Conservation (phyloP, 2,888 invertebrate genomes). For the Phaedon cochleariae region DNA sequence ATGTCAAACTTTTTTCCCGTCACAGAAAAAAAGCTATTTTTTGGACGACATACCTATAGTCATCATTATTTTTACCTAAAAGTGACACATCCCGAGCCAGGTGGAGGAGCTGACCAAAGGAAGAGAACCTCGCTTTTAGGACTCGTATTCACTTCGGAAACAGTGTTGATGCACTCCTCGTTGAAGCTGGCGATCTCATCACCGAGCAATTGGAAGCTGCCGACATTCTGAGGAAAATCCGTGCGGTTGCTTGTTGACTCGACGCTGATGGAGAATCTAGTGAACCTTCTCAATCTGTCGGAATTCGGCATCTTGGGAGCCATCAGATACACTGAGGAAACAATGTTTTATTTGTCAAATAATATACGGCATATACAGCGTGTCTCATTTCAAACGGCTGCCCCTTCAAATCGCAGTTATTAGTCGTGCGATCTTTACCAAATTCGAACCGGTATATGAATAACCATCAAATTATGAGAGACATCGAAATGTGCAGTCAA, state of each 20-base stretch:
- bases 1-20: too few relatives aligned
- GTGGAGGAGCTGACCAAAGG: conserved; percentile 89
- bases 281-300: conserved; percentile 74
- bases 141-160: conserved; percentile 80
- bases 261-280: conserved; percentile 79
- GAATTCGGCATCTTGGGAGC: conserved; percentile 62
- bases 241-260: conserved; percentile 68
- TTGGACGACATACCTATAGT: neutral
- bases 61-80: conserved; percentile 71
- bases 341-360: too few relatives aligned
- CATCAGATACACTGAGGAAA: conserved; percentile 53
- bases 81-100: conserved; percentile 86
- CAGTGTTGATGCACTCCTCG: conserved; percentile 84
- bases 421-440: too few relatives aligned
- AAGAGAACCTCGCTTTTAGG: conserved; percentile 86
- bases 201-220: conserved; percentile 76
- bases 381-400: too few relatives aligned
- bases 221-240: conserved; percentile 68
- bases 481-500: too few relatives aligned
- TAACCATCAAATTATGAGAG: too few relatives aligned
- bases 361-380: neutral
- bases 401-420: too few relatives aligned
- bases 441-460: too few relatives aligned
- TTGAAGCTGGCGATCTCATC: conserved; percentile 75
- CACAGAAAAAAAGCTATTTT: neutral